Evolutionary conservation across 2,888 invertebrate species (phyloP), one percentile per base, ranked within the genome.

Genomic region (Nipponacmea schrenckii): DNA sequence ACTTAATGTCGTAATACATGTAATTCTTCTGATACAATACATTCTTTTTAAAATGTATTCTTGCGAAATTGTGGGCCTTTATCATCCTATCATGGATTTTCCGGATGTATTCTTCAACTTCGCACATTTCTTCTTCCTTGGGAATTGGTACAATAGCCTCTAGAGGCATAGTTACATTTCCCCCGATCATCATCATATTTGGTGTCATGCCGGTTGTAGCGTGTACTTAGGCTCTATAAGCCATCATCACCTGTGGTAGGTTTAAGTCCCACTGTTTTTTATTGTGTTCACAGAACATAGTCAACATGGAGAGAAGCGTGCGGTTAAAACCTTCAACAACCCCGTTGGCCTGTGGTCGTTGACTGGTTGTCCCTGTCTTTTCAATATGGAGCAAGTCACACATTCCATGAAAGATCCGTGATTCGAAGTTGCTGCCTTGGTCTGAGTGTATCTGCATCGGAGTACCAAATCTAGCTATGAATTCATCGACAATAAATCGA

Each of bases 191-290:
- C 71, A 78, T 70, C 65, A 68, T 76, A 20, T 78, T 78, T 48
- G 73, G 76, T n/a, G 65, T 69, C 26, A 69, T 62, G 27, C 71
- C 67, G n/a, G 73, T 71, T n/a, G 46, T 70, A 10, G 62, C 26
- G 45, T 78, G 75, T 1, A 62, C 50, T 5, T 72, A 72, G 2
- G 76, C 70, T 62, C 74, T 45, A 50, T 78, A 78, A 15, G 75
- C 75, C 74, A 78, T 77, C 70, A 75, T 67, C 2, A 77, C 66
- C 17, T 77, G 73, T 3, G 70, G 76, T 1, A 77, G 69, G 44
- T 71, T 71, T 8, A 15, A 31, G 46, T 78, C 76, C 76, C 70
- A 77, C 14, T 71, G 12, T 7, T 50, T 66, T 64, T 77, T 72
- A 1, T 74, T 27, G 24, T 45, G 26, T 62, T 71, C 17, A 39